Percentiles rank a stretch among this genome's conserved stretches.
phyloP scores from a whole-genome alignment of 2,113 vertebrate genomes.

The Microcebus ravelobensis region DNA sequence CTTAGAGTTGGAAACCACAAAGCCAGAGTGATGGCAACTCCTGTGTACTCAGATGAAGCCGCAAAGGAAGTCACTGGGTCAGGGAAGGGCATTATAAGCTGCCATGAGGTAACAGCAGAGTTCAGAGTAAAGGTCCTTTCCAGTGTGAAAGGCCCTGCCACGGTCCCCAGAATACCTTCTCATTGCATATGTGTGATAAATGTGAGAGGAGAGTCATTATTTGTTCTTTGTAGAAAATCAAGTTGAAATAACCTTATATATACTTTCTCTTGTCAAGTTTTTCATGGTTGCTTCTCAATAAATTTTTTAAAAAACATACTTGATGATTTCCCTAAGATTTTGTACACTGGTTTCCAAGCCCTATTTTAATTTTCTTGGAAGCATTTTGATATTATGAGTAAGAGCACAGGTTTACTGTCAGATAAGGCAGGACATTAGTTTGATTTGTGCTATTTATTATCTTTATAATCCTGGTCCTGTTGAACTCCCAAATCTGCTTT shows the following conservation, averaged over 20 bases:
- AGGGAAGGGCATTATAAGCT: too few species aligned
- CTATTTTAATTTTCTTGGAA: background rate
- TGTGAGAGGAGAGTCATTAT: background rate
- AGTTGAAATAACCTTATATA: background rate
- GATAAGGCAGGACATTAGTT: background rate
- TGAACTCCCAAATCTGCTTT: background rate
- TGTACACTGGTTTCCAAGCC: background rate
- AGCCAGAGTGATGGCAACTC: background rate
- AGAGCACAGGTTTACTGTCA: background rate
- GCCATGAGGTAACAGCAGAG: fast-evolving
- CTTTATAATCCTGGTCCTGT: background rate
- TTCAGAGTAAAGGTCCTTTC: background rate
- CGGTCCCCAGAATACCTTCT: background rate
- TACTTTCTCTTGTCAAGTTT: background rate
- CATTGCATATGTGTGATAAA: background rate
- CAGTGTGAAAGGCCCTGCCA: background rate
- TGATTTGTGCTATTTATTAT: background rate
- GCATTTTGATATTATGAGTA: background rate
- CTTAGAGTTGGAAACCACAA: background rate
- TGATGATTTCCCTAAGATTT: background rate
- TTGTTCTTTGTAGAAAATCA: background rate
- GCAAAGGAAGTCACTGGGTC: background rate
- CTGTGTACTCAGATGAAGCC: background rate
- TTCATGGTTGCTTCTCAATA: background rate
- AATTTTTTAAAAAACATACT: background rate